phyloP scores from a whole-genome alignment of 2,113 vertebrate genomes.

The Martes martes region DNA sequence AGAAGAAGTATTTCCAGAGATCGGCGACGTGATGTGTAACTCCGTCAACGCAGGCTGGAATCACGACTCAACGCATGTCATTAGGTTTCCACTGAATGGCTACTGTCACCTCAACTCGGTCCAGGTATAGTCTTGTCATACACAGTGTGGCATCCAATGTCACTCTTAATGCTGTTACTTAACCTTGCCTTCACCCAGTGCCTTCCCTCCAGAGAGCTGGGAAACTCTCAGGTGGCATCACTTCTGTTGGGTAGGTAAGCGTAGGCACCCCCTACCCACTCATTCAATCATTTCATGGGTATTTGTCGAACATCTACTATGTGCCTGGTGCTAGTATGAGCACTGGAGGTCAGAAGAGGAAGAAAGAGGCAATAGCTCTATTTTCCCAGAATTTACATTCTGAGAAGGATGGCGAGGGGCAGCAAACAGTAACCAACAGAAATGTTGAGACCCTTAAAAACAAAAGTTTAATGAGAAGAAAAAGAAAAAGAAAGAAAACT shows the following conservation, averaged over 20 bases:
- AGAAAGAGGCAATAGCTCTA: neutral
- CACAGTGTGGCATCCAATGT: neutral
- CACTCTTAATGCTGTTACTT: neutral
- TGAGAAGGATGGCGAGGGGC: neutral
- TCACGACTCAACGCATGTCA: slow-evolving; percentile 89
- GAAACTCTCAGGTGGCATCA: neutral
- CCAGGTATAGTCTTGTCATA: slow-evolving; percentile 84
- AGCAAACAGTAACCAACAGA: neutral
- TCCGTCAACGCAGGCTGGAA: slow-evolving; percentile 91
- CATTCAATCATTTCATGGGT: neutral
- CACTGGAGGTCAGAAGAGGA: neutral
- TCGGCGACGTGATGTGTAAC: slow-evolving; percentile 90
- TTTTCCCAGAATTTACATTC: neutral
- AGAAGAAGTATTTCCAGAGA: slow-evolving; percentile 95
- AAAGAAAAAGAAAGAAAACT: neutral
- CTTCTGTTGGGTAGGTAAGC: neutral
- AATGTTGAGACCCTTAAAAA: neutral
- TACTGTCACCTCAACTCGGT: slow-evolving; percentile 98
- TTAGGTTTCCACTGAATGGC: slow-evolving; percentile 92
- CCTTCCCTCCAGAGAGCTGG: neutral
- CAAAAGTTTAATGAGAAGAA: neutral
- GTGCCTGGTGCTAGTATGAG: neutral
- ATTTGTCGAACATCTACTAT: neutral
- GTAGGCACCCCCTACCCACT: neutral
- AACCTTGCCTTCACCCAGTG: neutral